Percentiles rank a stretch among this genome's conserved stretches.
phyloP scores from a whole-genome alignment of 2,888 invertebrate species.

The Agonopterix heracliana region DNA sequence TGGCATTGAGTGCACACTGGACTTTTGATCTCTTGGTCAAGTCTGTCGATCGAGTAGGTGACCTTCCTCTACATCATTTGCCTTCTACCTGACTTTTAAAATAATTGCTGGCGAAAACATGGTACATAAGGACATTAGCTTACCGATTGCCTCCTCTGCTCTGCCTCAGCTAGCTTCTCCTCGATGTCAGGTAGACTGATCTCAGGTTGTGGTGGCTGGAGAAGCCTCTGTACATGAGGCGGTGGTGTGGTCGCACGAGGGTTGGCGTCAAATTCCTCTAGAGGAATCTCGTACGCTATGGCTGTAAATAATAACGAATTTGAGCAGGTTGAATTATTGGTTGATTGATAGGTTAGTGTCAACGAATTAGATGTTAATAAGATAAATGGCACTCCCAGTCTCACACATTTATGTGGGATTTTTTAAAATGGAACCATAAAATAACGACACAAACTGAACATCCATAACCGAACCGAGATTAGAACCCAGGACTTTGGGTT shows the following conservation, averaged over 20 bases:
- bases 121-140: slow-evolving; percentile 5
- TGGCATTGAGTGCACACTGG: no score
- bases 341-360: neutral
- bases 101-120: no score
- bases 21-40: no score
- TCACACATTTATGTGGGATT: no score
- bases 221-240: slow-evolving; percentile 79
- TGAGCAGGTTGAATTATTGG: neutral
- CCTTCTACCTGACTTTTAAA: no score
- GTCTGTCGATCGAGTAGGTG: no score
- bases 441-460: neutral
- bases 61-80: no score
- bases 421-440: no score
- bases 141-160: slow-evolving; percentile 79
- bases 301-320: slow-evolving; percentile 43
- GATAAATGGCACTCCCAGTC: no score
- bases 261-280: slow-evolving; percentile 61
- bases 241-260: slow-evolving; percentile 78
- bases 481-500: no score
- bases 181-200: slow-evolving; percentile 79
- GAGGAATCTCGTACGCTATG: slow-evolving; percentile 78
- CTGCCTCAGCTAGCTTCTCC: slow-evolving; percentile 84
- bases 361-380: no score
- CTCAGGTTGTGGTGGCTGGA: slow-evolving; percentile 77
- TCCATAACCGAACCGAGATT: no score